Conservation (phyloP, 2,888 invertebrate species). For the Amphimallon solstitiale region DNA sequence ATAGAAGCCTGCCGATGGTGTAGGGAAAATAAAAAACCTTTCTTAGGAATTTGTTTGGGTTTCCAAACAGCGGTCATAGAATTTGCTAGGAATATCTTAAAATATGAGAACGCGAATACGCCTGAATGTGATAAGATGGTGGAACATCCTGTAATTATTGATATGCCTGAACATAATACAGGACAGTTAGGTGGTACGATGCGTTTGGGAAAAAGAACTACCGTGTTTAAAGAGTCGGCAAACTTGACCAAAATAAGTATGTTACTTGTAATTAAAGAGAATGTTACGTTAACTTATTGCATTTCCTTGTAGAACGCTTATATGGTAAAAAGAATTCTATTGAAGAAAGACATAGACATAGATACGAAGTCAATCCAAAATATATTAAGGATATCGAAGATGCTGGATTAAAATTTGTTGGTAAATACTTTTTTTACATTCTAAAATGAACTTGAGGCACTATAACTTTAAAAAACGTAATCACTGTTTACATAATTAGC, state of each 20-base stretch:
- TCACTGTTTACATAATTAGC: too few relatives aligned
- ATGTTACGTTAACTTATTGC: too few relatives aligned
- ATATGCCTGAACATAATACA: conserved; percentile 98
- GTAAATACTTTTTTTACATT: conserved; percentile 65
- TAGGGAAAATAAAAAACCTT: conserved; percentile 87
- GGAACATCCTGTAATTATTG: conserved; percentile 85
- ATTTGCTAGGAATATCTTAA: conserved; percentile 87
- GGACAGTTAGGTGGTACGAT: conserved; percentile 97
- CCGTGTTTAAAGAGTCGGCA: conserved; percentile 74
- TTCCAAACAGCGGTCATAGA: conserved; percentile 97
- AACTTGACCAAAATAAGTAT: conserved; percentile 71
- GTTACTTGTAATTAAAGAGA: conserved; percentile 51
- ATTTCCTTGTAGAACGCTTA: conserved; percentile 68
- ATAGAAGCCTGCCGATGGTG: conserved; percentile 95
- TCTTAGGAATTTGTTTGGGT: conserved; percentile 97
- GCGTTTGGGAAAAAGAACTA: conserved; percentile 93
- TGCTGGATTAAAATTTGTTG: conserved; percentile 89
- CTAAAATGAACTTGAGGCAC: too few relatives aligned
- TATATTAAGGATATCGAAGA: conserved; percentile 82
- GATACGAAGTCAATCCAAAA: conserved; percentile 96
- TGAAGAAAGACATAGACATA: conserved; percentile 95
- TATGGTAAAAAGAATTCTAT: conserved; percentile 82
- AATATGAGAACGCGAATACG: conserved; percentile 81
- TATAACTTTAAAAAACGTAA: too few relatives aligned
- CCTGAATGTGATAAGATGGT: conserved; percentile 85